Percentiles rank a stretch among this genome's conserved stretches.
phyloP scores from a whole-genome alignment of 1,140 invertebrate genomes.

The Caenorhabditis latens region DNA sequence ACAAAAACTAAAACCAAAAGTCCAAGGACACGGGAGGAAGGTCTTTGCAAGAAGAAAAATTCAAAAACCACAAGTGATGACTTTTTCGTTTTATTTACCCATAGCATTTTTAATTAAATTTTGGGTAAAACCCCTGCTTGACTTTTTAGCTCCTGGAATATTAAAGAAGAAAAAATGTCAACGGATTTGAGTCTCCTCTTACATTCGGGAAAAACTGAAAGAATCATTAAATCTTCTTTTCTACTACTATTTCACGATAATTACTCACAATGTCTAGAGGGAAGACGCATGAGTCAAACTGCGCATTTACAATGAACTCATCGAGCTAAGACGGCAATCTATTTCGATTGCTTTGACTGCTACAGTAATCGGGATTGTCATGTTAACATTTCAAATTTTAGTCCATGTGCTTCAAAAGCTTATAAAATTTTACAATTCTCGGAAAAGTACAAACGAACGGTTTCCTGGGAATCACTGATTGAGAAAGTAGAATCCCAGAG shows the following conservation, averaged over 20 bases:
- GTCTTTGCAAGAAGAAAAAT: neutral
- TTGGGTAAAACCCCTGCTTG: neutral
- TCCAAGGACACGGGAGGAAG: neutral
- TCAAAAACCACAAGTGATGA: constrained; percentile 1
- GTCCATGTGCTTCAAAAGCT: neutral
- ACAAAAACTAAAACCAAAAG: neutral
- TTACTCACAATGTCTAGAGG: constrained; percentile 21
- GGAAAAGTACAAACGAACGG: neutral
- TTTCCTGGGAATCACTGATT: neutral
- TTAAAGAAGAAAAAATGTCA: neutral
- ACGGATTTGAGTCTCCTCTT: neutral
- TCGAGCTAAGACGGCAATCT: neutral
- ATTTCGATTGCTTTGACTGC: neutral
- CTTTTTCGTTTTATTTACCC: constrained; percentile 4
- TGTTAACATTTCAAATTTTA: neutral
- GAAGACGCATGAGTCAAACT: neutral
- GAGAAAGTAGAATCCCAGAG: neutral
- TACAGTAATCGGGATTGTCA: constrained; percentile 1
- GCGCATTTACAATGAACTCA: constrained; percentile 26
- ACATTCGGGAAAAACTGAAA: neutral
- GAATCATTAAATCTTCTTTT: neutral
- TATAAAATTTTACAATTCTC: neutral
- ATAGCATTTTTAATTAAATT: constrained; percentile 36
- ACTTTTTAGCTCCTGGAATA: neutral
- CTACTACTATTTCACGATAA: constrained; percentile 17